phyloP scores from a whole-genome alignment of 1,140 invertebrate species.

The Neodiprion pinetum region DNA sequence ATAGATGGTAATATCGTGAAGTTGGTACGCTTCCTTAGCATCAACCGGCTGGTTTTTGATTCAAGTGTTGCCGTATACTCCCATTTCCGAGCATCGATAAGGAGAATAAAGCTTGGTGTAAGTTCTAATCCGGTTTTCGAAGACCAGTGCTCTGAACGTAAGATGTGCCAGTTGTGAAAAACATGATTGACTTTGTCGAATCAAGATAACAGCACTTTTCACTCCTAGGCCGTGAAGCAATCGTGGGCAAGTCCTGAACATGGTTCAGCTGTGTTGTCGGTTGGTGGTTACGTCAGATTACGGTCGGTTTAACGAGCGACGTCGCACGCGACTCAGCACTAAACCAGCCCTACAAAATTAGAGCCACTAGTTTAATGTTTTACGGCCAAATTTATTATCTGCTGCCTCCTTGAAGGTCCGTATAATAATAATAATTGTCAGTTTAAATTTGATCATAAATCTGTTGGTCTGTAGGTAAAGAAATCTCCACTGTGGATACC shows the following conservation, averaged over 20 bases:
- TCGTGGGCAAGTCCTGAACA: slow-evolving; percentile 24
- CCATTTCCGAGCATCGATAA: no score
- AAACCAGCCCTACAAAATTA: slow-evolving; percentile 60
- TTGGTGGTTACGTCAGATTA: slow-evolving; percentile 58
- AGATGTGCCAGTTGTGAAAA: background rate
- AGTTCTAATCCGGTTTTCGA: no score
- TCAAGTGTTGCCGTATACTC: no score
- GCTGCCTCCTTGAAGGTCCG: slow-evolving; percentile 61
- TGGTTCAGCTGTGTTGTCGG: slow-evolving; percentile 36
- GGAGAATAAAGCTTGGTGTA: no score
- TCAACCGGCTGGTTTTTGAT: no score
- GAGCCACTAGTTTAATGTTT: slow-evolving; percentile 60
- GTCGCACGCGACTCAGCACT: slow-evolving; percentile 62
- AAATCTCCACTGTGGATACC: slow-evolving; percentile 34
- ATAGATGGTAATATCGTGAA: slow-evolving; percentile 33
- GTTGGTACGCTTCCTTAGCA: background rate
- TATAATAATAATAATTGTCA: slow-evolving; percentile 63
- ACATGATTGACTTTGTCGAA: background rate
- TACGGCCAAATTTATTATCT: slow-evolving; percentile 63
- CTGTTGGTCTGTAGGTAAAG: slow-evolving; percentile 34
- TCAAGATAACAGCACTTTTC: background rate
- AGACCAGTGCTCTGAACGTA: no score
- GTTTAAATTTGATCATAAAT: slow-evolving; percentile 61
- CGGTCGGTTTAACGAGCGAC: slow-evolving; percentile 60
- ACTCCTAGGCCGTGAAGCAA: background rate